Evolutionary conservation across 64 coral and sea anemone species (phyloP).

Genomic region (Porites lutea): DNA sequence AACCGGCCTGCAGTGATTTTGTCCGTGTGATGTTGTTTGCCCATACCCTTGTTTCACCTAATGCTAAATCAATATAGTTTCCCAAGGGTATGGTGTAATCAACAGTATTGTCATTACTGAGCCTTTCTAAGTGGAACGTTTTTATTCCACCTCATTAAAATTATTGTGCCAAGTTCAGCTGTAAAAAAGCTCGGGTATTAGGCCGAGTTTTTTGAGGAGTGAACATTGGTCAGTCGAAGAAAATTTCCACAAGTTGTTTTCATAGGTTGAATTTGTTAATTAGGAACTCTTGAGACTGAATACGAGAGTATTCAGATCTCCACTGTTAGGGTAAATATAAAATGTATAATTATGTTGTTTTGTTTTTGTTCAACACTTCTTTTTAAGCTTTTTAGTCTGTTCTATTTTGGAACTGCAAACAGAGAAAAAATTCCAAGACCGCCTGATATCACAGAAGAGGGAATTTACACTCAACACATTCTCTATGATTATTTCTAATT

Average conservation of each 20-base stretch:
- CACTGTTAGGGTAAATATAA: not conserved
- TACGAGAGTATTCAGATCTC: not conserved
- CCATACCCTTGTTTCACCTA: constrained; percentile 12
- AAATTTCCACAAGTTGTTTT: not conserved
- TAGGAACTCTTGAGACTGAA: not conserved
- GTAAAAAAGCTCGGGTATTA: not conserved
- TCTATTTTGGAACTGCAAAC: too few species aligned
- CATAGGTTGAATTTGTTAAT: constrained; percentile 16
- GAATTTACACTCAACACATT: too few species aligned
- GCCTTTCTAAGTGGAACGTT: not conserved
- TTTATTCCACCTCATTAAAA: not conserved
- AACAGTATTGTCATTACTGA: not conserved
- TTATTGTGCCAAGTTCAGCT: not conserved
- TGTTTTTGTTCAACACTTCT: not conserved
- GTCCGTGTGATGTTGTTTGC: constrained; percentile 20
- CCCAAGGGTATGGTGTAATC: not conserved
- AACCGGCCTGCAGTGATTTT: not conserved
- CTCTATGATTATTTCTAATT: not conserved
- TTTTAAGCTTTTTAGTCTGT: too few species aligned
- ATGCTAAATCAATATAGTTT: constrained; percentile 46
- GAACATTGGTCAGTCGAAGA: not conserved
- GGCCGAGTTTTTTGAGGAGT: not conserved
- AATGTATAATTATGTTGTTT: constrained; percentile 11
- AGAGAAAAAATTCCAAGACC: too few species aligned
- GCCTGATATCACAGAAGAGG: too few species aligned